Evolutionary conservation across 1,140 invertebrate genomes (phyloP), one percentile per base, ranked within the genome.

Genomic region (Patella vulgata): DNA sequence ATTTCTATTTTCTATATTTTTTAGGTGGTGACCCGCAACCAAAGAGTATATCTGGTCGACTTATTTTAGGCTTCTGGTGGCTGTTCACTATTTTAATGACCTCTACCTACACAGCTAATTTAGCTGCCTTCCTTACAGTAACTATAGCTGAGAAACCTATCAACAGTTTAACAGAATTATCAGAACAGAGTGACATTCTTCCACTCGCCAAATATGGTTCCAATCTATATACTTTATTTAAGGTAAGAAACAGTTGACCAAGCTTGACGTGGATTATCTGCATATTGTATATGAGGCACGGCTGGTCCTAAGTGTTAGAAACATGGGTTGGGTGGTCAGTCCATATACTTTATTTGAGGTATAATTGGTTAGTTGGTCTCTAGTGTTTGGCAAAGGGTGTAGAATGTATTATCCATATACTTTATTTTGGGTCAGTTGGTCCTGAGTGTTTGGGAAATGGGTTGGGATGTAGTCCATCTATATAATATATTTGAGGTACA

Each of bases 141-240:
- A 63, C 60, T 39, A 66, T 64, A 0, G 40, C 59, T 1, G 50
- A 58, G n/a, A 58, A 53, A n/a, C 63, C 66, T 17, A 63, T 73
- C 58, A 66, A 69, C 36, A 63, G 52, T 19, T 50, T 73, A 1
- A 46, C 30, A 17, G 63, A 73, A 17, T 57, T 73, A 27, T 59
- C 63, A 1, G 27, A 19, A 23, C 58, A 59, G 40, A 58, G 48
- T 25, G 54, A 59, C 17, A 55, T 71, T 31, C 59, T 96, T 85
- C 95, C 92, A 2, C 95, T 97, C 85, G 95, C 98, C 2, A 91
- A 95, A 82, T 96, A 96, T 74, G 95, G 94, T 17, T 94, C 93
- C 0, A 83, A 96, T 14, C 94, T 94, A 3, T 91, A 90, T 87
- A 92, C 94, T 69, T 96, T 97, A 84, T 97, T 97, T 82, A 89